A percentile compares a stretch with the other conserved stretches of the same genome.
phyloP scores from a whole-genome alignment of 2,113 vertebrate genomes.

The Phyllostomus discolor region DNA sequence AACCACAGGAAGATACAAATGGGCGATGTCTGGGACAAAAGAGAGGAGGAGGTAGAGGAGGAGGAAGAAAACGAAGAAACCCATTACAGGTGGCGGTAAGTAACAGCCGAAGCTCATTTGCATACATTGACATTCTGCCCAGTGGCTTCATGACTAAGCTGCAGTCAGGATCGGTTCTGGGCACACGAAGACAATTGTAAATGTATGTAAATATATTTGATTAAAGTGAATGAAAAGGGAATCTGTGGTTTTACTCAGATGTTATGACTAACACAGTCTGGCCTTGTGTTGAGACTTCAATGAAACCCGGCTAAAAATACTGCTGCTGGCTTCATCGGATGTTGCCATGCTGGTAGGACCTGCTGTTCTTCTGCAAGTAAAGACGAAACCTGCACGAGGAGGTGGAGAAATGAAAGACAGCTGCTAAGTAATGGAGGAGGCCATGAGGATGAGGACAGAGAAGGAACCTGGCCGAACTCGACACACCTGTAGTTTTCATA shows the following conservation, averaged over 20 bases:
- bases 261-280: constrained; percentile 12
- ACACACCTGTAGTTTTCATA: background rate
- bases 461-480: background rate
- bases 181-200: background rate
- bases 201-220: background rate
- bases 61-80: background rate
- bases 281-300: background rate
- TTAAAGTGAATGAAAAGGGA: constrained; percentile 27
- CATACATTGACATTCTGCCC: background rate
- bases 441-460: background rate
- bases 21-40: background rate
- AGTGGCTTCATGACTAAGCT: background rate
- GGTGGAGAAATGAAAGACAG: background rate
- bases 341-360: background rate
- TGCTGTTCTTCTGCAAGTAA: background rate
- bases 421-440: background rate
- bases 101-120: background rate
- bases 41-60: background rate
- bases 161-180: background rate
- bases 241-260: background rate
- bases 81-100: background rate
- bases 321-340: background rate
- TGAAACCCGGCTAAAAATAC: constrained; percentile 30
- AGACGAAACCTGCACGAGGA: background rate
- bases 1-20: background rate